These are phyloP conservation scores for Agelastica alni DNA, from an alignment of 2,888 invertebrate species.

Conservation along the genomic window DNA sequence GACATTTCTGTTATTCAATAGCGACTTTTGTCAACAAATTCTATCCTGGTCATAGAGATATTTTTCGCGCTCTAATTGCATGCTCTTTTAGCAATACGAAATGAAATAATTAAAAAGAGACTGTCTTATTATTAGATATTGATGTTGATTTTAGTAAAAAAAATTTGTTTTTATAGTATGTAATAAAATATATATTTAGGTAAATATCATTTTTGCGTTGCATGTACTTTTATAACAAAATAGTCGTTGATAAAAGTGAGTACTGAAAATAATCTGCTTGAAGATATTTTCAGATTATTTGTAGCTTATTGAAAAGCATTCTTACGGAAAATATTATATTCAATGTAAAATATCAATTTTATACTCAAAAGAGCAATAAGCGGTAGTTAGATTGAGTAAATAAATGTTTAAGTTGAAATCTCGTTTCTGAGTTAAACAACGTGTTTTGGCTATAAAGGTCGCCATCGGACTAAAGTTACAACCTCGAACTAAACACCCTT, in stretches of 20 bases:
- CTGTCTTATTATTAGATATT: background rate
- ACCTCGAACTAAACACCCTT: no score
- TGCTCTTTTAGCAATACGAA: no score
- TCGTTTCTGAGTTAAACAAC: background rate
- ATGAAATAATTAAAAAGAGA: no score
- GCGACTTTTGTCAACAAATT: no score
- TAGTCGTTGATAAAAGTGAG: slow-evolving; percentile 14
- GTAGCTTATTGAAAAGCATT: slow-evolving; percentile 7
- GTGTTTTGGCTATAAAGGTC: background rate
- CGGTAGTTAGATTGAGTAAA: background rate
- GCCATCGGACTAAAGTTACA: background rate
- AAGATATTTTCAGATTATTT: slow-evolving; percentile 15
- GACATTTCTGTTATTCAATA: no score
- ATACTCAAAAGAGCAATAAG: background rate
- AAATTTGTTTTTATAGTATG: slow-evolving; percentile 12
- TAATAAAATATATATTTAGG: slow-evolving; percentile 10
- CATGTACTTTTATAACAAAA: slow-evolving; percentile 14
- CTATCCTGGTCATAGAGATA: no score
- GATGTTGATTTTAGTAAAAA: slow-evolving; percentile 17
- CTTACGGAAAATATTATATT: slow-evolving; percentile 8
- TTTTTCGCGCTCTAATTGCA: no score
- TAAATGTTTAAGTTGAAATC: background rate
- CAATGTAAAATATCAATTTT: background rate
- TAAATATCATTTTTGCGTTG: slow-evolving; percentile 8
- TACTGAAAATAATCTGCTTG: slow-evolving; percentile 10